These are phyloP conservation scores for Ceraclea dissimilis DNA, from an alignment of 2,888 invertebrate species.

Conservation along the genomic window DNA sequence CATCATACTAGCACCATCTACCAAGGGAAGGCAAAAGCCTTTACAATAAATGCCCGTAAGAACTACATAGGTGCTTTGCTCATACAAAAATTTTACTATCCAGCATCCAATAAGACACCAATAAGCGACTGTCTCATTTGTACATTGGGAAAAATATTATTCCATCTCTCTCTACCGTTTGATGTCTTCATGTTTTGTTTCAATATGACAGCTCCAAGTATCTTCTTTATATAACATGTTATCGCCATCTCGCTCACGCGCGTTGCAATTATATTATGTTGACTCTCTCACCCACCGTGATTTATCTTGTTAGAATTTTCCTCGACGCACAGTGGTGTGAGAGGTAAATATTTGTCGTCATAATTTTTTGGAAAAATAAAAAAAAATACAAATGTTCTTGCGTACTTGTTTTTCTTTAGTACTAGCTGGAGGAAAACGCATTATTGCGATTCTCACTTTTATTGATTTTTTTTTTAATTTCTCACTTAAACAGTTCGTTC, in stretches of 20 bases:
- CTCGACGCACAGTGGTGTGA: neutral
- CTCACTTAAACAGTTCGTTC: no score
- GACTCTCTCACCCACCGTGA: conserved; percentile 7
- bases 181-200: conserved; percentile 17
- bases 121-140: conserved; percentile 13
- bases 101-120: conserved; percentile 23
- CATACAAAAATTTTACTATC: conserved; percentile 24
- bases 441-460: no score
- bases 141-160: neutral
- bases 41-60: conserved; percentile 13
- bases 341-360: no score
- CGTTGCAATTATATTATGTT: neutral
- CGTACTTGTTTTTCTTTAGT: no score
- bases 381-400: no score
- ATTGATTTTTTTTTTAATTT: no score
- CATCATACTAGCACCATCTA: conserved; percentile 24
- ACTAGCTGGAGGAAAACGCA: no score
- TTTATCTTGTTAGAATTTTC: neutral
- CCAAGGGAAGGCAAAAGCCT: conserved; percentile 17
- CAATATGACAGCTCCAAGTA: conserved; percentile 10
- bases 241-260: conserved; percentile 9
- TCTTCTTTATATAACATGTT: conserved; percentile 11
- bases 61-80: neutral
- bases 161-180: conserved; percentile 6
- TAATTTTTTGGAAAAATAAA: no score